phyloP scores from a whole-genome alignment of 1,140 invertebrate genomes.

The Ceratina australensis region DNA sequence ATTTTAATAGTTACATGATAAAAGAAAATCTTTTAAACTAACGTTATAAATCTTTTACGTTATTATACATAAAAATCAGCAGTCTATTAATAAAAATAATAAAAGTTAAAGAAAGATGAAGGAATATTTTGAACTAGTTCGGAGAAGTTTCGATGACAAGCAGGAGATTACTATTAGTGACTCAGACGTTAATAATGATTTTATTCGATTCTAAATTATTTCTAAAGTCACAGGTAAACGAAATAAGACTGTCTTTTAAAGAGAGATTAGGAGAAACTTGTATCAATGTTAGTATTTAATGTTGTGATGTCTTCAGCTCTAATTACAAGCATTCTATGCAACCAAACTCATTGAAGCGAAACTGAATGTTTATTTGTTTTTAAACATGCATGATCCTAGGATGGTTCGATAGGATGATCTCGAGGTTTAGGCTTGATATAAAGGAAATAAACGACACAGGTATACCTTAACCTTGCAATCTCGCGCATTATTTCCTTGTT shows the following conservation, averaged over 20 bases:
- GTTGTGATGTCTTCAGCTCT: conserved; percentile 46
- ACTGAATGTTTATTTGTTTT: conserved; percentile 60
- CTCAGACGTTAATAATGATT: not conserved
- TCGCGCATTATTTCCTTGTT: conserved; percentile 99
- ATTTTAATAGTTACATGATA: no score
- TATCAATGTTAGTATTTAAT: conserved; percentile 39
- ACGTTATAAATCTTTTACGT: no score
- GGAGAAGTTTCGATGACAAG: not conserved
- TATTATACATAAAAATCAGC: no score
- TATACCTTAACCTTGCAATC: conserved; percentile 93
- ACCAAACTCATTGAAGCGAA: conserved; percentile 72
- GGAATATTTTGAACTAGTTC: not conserved
- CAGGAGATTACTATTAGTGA: not conserved
- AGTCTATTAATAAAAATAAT: conserved; percentile 6
- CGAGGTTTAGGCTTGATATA: conserved; percentile 75
- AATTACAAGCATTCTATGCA: conserved; percentile 65
- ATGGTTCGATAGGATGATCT: conserved; percentile 76
- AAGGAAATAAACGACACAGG: conserved; percentile 79
- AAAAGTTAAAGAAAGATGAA: not conserved
- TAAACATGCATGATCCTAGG: conserved; percentile 77
- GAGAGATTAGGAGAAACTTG: not conserved
- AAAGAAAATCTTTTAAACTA: no score
- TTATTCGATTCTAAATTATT: not conserved
- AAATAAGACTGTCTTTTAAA: conserved; percentile 5
- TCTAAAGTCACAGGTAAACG: not conserved